phyloP scores from a whole-genome alignment of 2,797 vertebrate genomes.

The Spheniscus humboldti region DNA sequence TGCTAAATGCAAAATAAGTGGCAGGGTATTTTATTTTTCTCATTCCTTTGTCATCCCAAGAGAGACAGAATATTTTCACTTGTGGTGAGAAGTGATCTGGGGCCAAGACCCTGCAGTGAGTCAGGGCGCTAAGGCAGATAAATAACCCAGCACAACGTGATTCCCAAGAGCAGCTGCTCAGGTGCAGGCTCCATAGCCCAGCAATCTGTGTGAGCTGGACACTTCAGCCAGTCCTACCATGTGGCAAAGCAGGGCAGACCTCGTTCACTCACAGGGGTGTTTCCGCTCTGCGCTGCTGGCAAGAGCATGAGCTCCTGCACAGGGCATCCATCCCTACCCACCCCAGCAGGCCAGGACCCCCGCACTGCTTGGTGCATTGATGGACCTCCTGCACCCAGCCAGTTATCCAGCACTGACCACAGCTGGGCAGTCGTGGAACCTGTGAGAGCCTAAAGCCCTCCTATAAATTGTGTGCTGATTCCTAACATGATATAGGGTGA shows the following conservation, averaged over 20 bases:
- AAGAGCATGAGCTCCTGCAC: not conserved
- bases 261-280: accelerated
- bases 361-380: accelerated
- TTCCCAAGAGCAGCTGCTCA: too few species aligned
- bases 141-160: too few species aligned
- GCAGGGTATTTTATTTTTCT: not conserved
- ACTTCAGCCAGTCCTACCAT: not conserved
- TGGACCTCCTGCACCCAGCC: not conserved
- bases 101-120: not conserved
- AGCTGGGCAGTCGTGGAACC: not conserved
- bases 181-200: not conserved
- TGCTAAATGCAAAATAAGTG: not conserved
- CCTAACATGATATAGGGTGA: not conserved
- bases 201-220: too few species aligned
- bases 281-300: not conserved
- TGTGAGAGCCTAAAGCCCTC: not conserved
- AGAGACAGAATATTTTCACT: not conserved
- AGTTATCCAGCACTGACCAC: accelerated
- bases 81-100: not conserved
- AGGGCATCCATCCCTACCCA: not conserved
- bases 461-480: too few species aligned
- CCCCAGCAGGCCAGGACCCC: too few species aligned
- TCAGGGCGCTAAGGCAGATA: not conserved
- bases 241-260: not conserved
- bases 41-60: not conserved